Conservation (phyloP, 2,888 invertebrate species). For the Polyploca ridens region DNA sequence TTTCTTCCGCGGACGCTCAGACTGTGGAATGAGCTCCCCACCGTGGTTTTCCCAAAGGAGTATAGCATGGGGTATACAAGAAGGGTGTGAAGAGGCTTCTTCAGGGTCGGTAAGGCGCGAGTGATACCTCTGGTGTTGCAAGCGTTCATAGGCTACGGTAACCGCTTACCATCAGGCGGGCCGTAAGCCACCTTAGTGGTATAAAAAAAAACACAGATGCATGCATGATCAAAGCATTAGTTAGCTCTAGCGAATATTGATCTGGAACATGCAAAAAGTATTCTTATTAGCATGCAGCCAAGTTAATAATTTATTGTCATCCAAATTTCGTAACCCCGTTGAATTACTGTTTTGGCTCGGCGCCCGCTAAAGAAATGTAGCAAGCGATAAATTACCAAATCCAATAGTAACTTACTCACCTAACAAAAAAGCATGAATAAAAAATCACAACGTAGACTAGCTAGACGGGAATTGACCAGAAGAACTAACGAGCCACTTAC, state of each 20-base stretch:
- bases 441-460: slow-evolving; percentile 56
- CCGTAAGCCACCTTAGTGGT: too few relatives aligned
- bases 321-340: slow-evolving; percentile 4
- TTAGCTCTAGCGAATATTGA: not conserved
- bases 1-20: too few relatives aligned
- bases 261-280: not conserved
- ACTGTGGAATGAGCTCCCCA: too few relatives aligned
- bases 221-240: not conserved
- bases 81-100: too few relatives aligned
- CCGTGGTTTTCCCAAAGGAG: too few relatives aligned
- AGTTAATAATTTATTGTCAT: slow-evolving; percentile 9
- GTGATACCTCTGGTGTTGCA: too few relatives aligned
- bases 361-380: slow-evolving; percentile 21
- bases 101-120: too few relatives aligned
- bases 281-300: slow-evolving; percentile 8
- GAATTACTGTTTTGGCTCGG: slow-evolving; percentile 3
- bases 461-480: slow-evolving; percentile 66
- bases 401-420: slow-evolving; percentile 42
- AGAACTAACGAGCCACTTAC: slow-evolving; percentile 75
- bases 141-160: too few relatives aligned
- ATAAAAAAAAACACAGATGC: too few relatives aligned
- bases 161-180: too few relatives aligned
- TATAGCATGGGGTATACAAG: too few relatives aligned
- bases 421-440: slow-evolving; percentile 52
- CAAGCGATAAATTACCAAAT: slow-evolving; percentile 13